phyloP scores from a whole-genome alignment of 1,140 invertebrate species.

The Microvelia longipes region DNA sequence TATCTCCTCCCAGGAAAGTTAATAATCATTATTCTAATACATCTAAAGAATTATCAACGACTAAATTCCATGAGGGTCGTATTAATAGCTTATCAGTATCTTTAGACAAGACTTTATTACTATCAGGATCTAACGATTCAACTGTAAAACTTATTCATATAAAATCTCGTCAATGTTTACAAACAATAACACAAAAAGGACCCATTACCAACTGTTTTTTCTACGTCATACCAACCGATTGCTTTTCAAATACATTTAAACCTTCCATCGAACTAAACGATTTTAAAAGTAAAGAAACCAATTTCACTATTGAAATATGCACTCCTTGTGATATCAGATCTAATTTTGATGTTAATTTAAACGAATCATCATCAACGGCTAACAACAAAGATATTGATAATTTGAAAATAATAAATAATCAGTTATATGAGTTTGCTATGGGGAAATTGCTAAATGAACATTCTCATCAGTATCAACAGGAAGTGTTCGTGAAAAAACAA shows the following conservation, averaged over 20 bases:
- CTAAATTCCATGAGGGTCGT: slow-evolving; percentile 42
- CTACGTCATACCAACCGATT: slow-evolving; percentile 23
- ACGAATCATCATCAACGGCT: slow-evolving; percentile 11
- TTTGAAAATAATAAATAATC: slow-evolving; percentile 34
- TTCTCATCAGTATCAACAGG: slow-evolving; percentile 1
- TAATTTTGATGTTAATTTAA: background rate
- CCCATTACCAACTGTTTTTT: slow-evolving; percentile 52
- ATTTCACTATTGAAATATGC: slow-evolving; percentile 2
- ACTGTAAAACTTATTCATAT: slow-evolving; percentile 67
- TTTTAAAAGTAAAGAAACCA: slow-evolving; percentile 28
- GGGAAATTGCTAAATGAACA: slow-evolving; percentile 15
- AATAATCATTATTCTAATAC: slow-evolving; percentile 43
- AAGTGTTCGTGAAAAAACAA: too few relatives aligned
- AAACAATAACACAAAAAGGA: slow-evolving; percentile 52
- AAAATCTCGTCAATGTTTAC: slow-evolving; percentile 48
- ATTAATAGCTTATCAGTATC: slow-evolving; percentile 56
- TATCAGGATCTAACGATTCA: slow-evolving; percentile 58
- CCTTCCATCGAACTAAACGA: slow-evolving; percentile 29
- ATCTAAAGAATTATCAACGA: slow-evolving; percentile 27
- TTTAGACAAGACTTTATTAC: slow-evolving; percentile 44
- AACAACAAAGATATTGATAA: slow-evolving; percentile 31
- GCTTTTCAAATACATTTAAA: slow-evolving; percentile 24
- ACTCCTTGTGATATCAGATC: background rate
- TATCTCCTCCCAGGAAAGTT: slow-evolving; percentile 43
- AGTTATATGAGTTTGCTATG: slow-evolving; percentile 34